A percentile compares a stretch with the other conserved stretches of the same genome.
Evolutionary conservation across 2,797 vertebrate genomes (phyloP).

Genomic region (Agapornis canus): DNA sequence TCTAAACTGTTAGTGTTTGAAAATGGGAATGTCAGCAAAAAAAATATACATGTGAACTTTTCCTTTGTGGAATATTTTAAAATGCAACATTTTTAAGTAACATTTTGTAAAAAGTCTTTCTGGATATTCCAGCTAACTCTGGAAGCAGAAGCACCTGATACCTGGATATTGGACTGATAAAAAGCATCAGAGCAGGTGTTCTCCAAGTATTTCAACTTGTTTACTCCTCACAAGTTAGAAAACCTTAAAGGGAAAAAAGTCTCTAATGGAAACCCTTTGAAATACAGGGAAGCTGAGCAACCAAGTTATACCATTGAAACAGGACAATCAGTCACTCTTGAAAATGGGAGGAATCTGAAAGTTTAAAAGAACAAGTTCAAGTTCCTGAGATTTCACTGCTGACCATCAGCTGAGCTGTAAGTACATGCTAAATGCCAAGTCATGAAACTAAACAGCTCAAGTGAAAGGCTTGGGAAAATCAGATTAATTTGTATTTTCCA

Average conservation of each 20-base stretch:
- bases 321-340: neutral
- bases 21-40: neutral
- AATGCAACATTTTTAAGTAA: neutral
- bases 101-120: neutral
- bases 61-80: neutral
- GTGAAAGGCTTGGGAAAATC: neutral
- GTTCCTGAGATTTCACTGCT: neutral
- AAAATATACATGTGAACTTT: accelerated
- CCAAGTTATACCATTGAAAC: neutral
- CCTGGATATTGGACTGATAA: neutral
- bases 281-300: neutral
- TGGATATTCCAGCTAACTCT: neutral
- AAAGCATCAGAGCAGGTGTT: neutral
- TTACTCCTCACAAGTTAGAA: neutral
- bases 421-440: neutral
- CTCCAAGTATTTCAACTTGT: neutral
- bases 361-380: neutral
- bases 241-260: neutral
- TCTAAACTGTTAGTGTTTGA: neutral
- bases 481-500: neutral
- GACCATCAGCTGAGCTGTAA: neutral
- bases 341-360: neutral
- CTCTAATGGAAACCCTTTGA: neutral
- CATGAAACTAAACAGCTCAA: neutral
- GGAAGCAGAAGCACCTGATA: neutral